Evolutionary conservation across 2,888 invertebrate species (phyloP).

Genomic region (Caenorhabditis sp.): DNA sequence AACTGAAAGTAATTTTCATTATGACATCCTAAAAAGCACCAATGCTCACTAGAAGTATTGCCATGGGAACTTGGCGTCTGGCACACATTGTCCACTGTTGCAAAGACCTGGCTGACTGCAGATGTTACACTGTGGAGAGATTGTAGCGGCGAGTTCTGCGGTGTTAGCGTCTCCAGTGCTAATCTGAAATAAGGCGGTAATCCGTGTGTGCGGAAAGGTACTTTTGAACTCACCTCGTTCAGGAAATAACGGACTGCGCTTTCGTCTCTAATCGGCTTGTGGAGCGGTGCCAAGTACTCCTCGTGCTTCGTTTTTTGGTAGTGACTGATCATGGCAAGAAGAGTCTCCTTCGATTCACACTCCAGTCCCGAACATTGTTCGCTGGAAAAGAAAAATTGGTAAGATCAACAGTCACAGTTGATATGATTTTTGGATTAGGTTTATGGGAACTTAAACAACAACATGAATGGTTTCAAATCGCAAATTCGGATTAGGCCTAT

Average conservation of each 20-base stretch:
- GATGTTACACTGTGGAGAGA: constrained; percentile 59
- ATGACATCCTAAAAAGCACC: neutral
- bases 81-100: constrained; percentile 71
- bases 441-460: too few relatives aligned
- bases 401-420: too few relatives aligned
- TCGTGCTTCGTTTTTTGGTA: constrained; percentile 59
- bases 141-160: constrained; percentile 10
- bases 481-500: too few relatives aligned
- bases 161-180: constrained; percentile 7
- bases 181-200: constrained; percentile 40
- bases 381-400: too few relatives aligned
- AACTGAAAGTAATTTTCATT: constrained; percentile 63
- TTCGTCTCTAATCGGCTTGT: constrained; percentile 54
- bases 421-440: too few relatives aligned
- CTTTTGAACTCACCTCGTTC: constrained; percentile 21
- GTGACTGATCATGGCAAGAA: constrained; percentile 59
- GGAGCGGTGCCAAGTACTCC: constrained; percentile 51
- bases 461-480: too few relatives aligned
- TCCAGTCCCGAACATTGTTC: constrained; percentile 56
- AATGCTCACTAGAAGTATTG: constrained; percentile 67
- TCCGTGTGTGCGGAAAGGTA: neutral
- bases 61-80: constrained; percentile 65
- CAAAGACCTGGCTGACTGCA: constrained; percentile 69
- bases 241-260: constrained; percentile 34
- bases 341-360: constrained; percentile 63